These are phyloP conservation scores for Knipowitschia caucasica DNA, from an alignment of 2,797 vertebrate species.

Conservation along the genomic window DNA sequence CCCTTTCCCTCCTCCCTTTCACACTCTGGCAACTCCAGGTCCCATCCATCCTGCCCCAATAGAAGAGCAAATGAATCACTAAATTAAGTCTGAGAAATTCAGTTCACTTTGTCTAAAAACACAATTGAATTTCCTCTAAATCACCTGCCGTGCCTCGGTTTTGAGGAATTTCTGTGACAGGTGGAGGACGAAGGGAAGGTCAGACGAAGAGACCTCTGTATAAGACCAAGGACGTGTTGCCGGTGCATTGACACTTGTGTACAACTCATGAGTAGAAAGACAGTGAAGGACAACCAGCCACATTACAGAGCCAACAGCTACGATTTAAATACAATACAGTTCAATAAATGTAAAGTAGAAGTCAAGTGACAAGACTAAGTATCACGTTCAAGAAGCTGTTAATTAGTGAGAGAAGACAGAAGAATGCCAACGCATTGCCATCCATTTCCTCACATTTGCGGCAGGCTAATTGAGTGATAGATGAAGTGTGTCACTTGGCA, in stretches of 20 bases:
- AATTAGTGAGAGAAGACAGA: constrained; percentile 13
- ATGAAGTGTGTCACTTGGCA: constrained; percentile 44
- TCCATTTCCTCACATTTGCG: constrained; percentile 22
- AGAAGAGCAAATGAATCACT: constrained; percentile 12
- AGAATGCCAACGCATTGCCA: neutral
- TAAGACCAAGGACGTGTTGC: constrained; percentile 29
- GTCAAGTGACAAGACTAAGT: neutral
- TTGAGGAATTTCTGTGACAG: neutral
- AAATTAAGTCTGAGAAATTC: neutral
- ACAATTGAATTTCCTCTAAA: neutral
- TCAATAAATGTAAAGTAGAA: neutral
- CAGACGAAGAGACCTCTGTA: constrained; percentile 23
- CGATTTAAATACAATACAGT: constrained; percentile 24
- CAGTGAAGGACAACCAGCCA: constrained; percentile 4
- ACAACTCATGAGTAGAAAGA: constrained; percentile 27
- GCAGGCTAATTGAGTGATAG: constrained; percentile 50
- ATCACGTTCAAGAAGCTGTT: constrained; percentile 7
- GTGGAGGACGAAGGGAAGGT: constrained; percentile 5
- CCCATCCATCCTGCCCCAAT: constrained; percentile 31
- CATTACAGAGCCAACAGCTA: neutral
- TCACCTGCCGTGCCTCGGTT: neutral
- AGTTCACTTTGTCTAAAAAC: neutral
- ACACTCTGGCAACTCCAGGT: constrained; percentile 56
- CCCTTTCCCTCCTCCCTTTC: constrained; percentile 45
- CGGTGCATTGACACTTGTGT: constrained; percentile 42